These are phyloP conservation scores for Siphamia tubifer DNA, from an alignment of 2,113 vertebrate species.

Conservation along the genomic window DNA sequence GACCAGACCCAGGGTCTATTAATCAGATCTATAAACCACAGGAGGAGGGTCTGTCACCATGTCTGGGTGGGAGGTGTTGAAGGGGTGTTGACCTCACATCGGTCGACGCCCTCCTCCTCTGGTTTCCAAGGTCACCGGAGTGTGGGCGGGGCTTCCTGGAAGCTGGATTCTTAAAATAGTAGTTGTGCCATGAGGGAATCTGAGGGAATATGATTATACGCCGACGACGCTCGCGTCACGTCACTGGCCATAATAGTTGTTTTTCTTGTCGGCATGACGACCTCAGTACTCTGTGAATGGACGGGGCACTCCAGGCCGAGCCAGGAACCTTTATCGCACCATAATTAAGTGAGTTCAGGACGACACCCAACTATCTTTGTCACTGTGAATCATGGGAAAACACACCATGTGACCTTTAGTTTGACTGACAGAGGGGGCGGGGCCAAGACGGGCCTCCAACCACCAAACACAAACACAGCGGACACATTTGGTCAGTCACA, in stretches of 20 bases:
- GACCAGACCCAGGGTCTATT: no score
- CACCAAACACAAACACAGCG: no score
- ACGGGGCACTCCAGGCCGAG: constrained; percentile 14
- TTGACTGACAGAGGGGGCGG: neutral
- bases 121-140: constrained; percentile 21
- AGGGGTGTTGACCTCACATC: no score
- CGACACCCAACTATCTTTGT: constrained; percentile 35
- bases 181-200: constrained; percentile 37
- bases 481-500: no score
- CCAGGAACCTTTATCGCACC: constrained; percentile 35
- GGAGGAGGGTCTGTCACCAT: no score
- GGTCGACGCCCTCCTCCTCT: no score
- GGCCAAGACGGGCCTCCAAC: no score
- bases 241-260: constrained; percentile 61
- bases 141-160: constrained; percentile 46
- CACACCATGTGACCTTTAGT: neutral
- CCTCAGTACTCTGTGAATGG: constrained; percentile 23
- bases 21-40: no score
- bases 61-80: no score
- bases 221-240: constrained; percentile 46
- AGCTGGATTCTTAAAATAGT: constrained; percentile 57
- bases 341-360: constrained; percentile 49
- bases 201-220: constrained; percentile 57
- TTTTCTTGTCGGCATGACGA: constrained; percentile 42
- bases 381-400: constrained; percentile 23